Evolutionary conservation across 2,797 vertebrate genomes (phyloP).

Genomic region (Silurus aristotelis): DNA sequence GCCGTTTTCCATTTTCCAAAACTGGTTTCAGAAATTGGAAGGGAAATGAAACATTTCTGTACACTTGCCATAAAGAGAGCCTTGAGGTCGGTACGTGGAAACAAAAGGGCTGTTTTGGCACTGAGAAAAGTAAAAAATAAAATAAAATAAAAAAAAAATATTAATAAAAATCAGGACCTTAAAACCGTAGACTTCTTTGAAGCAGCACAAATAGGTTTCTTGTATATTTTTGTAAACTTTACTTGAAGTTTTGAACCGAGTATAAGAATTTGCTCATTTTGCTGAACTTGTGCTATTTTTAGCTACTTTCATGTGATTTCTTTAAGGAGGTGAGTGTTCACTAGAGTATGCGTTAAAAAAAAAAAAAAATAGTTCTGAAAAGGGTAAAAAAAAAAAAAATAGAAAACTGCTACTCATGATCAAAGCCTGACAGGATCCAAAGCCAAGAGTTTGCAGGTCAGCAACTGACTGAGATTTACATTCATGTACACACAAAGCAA

Average conservation of each 20-base stretch:
- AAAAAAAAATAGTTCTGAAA: neutral
- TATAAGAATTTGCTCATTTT: neutral
- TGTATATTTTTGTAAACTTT: neutral
- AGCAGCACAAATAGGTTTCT: neutral
- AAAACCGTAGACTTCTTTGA: neutral
- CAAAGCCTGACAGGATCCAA: neutral
- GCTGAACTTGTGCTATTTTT: neutral
- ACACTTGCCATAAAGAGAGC: neutral
- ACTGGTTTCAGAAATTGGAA: neutral
- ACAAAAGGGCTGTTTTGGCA: constrained; percentile 1
- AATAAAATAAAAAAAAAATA: no score
- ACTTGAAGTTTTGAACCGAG: neutral
- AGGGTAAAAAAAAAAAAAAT: neutral
- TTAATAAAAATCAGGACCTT: neutral
- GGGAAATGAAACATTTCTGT: neutral
- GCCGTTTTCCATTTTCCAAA: neutral
- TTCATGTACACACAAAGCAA: neutral
- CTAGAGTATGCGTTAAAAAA: neutral
- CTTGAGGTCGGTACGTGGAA: neutral
- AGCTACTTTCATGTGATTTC: no score
- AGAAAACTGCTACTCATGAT: neutral
- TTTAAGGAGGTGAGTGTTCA: neutral
- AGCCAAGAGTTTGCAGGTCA: neutral
- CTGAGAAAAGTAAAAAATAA: neutral
- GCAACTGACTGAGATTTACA: neutral